Evolutionary conservation across 2,888 invertebrate genomes (phyloP).

Genomic region (Seira musarum): DNA sequence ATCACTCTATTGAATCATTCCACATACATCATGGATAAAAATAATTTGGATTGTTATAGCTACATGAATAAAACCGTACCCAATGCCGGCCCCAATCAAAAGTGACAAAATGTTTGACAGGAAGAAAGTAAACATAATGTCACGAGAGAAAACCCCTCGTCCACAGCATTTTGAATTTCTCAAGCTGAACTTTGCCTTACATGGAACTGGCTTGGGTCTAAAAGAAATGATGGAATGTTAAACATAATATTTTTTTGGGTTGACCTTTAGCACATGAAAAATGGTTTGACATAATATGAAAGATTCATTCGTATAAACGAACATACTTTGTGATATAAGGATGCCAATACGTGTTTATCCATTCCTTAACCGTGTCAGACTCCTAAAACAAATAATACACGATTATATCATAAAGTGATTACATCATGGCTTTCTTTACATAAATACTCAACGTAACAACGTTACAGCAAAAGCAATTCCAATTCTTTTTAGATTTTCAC

Average conservation of each 20-base stretch:
- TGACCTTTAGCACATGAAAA: no score
- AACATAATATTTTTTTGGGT: no score
- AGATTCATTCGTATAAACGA: no score
- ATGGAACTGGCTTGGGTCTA: conserved; percentile 39
- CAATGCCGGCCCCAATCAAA: conserved; percentile 91
- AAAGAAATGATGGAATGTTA: no score
- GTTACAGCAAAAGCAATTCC: no score
- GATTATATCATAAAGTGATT: no score
- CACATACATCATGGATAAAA: not conserved
- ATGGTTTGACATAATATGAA: no score
- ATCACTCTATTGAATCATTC: no score
- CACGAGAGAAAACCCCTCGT: conserved; percentile 88
- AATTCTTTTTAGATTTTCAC: no score
- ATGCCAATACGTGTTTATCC: conserved; percentile 67
- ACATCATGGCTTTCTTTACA: no score
- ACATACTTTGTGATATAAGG: conserved; percentile 49
- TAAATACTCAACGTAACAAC: no score
- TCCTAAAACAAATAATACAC: conserved; percentile 58
- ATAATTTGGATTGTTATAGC: not conserved
- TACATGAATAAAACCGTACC: conserved; percentile 76
- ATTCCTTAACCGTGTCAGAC: conserved; percentile 65
- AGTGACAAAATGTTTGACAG: conserved; percentile 92
- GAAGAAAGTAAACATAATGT: conserved; percentile 90
- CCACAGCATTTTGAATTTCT: conserved; percentile 84
- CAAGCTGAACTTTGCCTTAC: conserved; percentile 78